Evolutionary conservation across 2,113 vertebrate species (phyloP), one percentile per base, ranked within the genome.

Genomic region (Speoplatyrhinus poulsoni): DNA sequence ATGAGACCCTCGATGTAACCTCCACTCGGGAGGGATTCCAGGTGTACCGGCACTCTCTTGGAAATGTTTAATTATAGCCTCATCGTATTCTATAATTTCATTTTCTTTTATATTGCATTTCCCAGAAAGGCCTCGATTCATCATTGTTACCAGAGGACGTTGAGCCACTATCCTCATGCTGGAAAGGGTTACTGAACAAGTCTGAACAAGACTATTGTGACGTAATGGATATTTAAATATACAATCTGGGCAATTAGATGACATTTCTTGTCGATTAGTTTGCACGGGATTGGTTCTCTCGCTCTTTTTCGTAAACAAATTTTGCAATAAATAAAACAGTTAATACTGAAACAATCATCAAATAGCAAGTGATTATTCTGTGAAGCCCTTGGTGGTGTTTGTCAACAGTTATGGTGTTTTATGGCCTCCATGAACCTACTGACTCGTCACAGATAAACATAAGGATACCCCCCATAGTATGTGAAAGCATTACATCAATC

Each of bases 401-500:
- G 65, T 77, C 72, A 77, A 16, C 67, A 60, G 46, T 77, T 76
- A 81, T 77, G 62, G 63, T 61, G 66, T 74, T 78, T 41, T 53
- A 55, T 74, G 61, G 26, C 73, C 52, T 13, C 65, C 65, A 57
- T 79, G 76, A 81, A 67, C 75, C 77, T 60, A 74, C 53, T 65
- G 61, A 16, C 15, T 69, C 75, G 58, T 67, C 56, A 12, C 6
- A 7, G 36, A 41, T 8, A 41, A 41, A 41, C 36, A 41, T 41
- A 41, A 41, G 36, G 36, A 41, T 41, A 41, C 36, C 36, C 36
- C 36, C 36, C 36, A 41, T 41, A 41, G 26, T 26, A 58, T 48
- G 58, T 63, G 76, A 69, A 73, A 58, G 13, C 77, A 86, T 92
- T 85, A 91, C 89, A 87, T 93, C 92, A 93, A 67, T 73, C 68